These are phyloP conservation scores for Fabriciana adippe DNA, from an alignment of 2,888 invertebrate genomes.

Conservation along the genomic window DNA sequence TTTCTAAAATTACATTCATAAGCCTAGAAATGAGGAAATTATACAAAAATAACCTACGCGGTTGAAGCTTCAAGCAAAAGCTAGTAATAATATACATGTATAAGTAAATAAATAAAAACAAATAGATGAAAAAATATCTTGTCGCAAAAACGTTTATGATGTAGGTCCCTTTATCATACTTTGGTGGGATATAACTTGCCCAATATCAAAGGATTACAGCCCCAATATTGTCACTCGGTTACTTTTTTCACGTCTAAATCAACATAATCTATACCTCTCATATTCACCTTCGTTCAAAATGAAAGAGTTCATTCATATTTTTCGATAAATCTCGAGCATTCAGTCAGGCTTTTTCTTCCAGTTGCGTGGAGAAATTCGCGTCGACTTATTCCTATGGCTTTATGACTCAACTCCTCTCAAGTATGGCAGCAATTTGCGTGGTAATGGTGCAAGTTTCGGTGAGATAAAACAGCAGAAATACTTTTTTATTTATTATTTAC, in stretches of 20 bases:
- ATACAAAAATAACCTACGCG: no score
- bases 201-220: conserved; percentile 76
- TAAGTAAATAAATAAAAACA: no score
- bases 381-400: conserved; percentile 74
- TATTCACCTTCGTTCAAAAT: conserved; percentile 58
- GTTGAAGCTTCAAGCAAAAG: no score
- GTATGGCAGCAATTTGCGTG: conserved; percentile 76
- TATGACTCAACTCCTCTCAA: conserved; percentile 76
- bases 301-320: conserved; percentile 44
- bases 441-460: conserved; percentile 81
- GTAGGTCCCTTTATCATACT: conserved; percentile 1
- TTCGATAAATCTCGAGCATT: conserved; percentile 28
- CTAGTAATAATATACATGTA: no score
- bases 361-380: conserved; percentile 72
- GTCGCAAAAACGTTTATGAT: neutral
- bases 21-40: no score
- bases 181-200: conserved; percentile 60
- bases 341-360: conserved; percentile 49
- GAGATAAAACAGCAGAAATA: conserved; percentile 43
- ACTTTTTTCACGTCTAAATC: conserved; percentile 67
- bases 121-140: neutral
- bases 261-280: conserved; percentile 65
- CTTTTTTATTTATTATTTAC: conserved; percentile 32
- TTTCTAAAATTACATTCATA: no score
- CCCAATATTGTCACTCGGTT: conserved; percentile 69